These are phyloP conservation scores for Malurus melanocephalus DNA, from an alignment of 2,113 vertebrate genomes.

Conservation along the genomic window DNA sequence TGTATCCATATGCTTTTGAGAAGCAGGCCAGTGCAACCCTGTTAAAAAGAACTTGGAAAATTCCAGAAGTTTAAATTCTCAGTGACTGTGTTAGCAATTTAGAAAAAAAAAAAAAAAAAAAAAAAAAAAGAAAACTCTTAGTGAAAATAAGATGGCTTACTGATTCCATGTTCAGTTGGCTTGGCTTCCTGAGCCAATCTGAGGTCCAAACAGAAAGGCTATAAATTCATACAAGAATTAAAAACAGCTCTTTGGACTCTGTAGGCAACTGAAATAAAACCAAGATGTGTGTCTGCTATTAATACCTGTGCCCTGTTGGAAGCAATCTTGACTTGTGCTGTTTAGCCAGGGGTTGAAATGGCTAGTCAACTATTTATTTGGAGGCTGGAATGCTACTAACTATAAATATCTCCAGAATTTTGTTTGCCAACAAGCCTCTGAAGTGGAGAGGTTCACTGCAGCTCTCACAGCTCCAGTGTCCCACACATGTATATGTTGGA, in stretches of 20 bases:
- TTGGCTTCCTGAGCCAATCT: background rate
- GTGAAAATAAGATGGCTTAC: background rate
- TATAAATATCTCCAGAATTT: background rate
- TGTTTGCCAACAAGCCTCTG: background rate
- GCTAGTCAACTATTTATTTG: background rate
- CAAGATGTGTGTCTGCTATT: background rate
- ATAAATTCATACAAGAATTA: constrained; percentile 21
- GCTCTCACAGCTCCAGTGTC: background rate
- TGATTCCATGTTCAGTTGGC: background rate
- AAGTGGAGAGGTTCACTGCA: background rate
- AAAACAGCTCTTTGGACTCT: constrained; percentile 1
- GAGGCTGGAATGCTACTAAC: background rate
- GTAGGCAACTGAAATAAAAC: background rate
- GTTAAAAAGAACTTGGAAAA: background rate
- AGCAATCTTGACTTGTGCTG: background rate
- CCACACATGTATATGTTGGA: background rate
- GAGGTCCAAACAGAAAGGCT: background rate
- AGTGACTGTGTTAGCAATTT: background rate
- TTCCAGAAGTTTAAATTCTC: background rate
- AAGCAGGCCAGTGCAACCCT: background rate
- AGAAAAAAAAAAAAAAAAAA: background rate
- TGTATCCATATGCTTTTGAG: background rate
- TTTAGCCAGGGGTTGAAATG: constrained; percentile 6
- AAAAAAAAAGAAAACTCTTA: background rate
- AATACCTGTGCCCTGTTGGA: background rate